Evolutionary conservation across 2,797 vertebrate genomes (phyloP).

Genomic region (Gallinago solitaria): DNA sequence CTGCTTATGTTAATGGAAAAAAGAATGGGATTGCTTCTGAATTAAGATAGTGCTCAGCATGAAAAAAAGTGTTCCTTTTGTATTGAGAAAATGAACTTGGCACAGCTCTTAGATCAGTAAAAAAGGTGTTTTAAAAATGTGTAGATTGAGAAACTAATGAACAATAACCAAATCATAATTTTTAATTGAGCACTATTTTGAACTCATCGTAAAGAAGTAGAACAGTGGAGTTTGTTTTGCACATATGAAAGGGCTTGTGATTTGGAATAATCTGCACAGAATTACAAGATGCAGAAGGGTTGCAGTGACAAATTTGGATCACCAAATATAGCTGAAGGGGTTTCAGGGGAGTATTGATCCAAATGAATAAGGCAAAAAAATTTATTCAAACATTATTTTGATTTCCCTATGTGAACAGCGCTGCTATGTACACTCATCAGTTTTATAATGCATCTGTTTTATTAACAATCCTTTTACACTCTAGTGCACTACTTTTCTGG

Average conservation of each 20-base stretch:
- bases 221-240: background rate
- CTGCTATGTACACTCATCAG: accelerated
- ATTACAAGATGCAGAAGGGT: background rate
- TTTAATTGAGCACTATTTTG: background rate
- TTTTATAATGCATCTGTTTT: background rate
- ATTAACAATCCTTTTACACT: background rate
- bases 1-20: background rate
- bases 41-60: background rate
- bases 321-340: background rate
- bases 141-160: background rate
- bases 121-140: background rate
- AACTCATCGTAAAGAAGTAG: background rate
- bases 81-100: background rate
- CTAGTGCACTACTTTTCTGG: background rate
- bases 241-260: background rate
- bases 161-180: background rate
- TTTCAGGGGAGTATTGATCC: background rate
- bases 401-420: background rate
- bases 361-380: background rate
- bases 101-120: background rate
- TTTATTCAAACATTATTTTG: background rate
- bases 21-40: background rate
- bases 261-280: background rate
- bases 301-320: background rate
- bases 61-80: background rate